These are phyloP conservation scores for Philonicus albiceps DNA, from an alignment of 2,888 invertebrate species.

Conservation along the genomic window DNA sequence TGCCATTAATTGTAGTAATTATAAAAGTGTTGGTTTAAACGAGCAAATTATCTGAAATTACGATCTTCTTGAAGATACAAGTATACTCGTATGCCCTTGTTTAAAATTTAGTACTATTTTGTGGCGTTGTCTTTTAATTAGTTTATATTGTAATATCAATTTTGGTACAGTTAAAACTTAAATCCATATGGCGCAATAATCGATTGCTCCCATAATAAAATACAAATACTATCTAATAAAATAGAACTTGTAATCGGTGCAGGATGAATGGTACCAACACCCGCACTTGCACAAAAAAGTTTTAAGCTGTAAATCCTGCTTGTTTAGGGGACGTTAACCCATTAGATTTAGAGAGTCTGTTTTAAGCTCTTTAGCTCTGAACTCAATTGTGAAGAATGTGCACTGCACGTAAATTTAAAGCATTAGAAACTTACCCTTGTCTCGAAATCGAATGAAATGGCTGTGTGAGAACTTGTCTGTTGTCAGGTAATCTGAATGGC, in stretches of 20 bases:
- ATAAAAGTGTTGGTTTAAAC: too few species aligned
- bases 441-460: background rate
- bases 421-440: slow-evolving; percentile 7
- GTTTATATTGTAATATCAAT: background rate
- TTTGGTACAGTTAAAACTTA: background rate
- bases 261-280: background rate
- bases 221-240: background rate
- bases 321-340: slow-evolving; percentile 35
- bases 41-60: too few species aligned
- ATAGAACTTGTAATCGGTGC: background rate
- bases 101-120: too few species aligned
- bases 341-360: slow-evolving; percentile 21
- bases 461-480: slow-evolving; percentile 8
- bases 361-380: slow-evolving; percentile 29
- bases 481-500: slow-evolving; percentile 1
- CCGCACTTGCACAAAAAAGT: background rate
- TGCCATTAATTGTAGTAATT: too few species aligned
- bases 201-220: background rate
- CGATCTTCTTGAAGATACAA: too few species aligned
- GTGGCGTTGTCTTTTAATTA: too few species aligned
- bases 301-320: slow-evolving; percentile 12
- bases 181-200: background rate
- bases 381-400: slow-evolving; percentile 24
- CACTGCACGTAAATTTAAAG: background rate
- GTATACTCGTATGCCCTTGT: too few species aligned